Conservation (phyloP, 2,797 vertebrate genomes). For the Tapirus indicus region DNA sequence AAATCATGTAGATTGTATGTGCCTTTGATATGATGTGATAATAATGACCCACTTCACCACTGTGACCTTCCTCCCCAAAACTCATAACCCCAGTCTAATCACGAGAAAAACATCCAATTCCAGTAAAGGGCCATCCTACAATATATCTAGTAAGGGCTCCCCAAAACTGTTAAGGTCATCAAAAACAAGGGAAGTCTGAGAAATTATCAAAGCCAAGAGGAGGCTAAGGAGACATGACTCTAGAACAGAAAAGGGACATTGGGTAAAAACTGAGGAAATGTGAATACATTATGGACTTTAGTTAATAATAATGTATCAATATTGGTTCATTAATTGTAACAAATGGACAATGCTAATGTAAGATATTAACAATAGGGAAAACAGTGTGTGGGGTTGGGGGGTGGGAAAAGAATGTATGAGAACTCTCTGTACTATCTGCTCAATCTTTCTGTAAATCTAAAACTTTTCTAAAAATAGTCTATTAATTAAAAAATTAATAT, state of each 20-base stretch:
- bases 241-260: not conserved
- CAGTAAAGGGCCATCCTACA: not conserved
- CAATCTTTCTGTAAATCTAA: not conserved
- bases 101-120: not conserved
- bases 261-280: not conserved
- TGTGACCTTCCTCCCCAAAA: not conserved
- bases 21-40: not conserved
- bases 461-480: not conserved
- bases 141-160: not conserved
- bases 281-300: not conserved
- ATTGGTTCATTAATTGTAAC: not conserved
- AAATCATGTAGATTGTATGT: not conserved
- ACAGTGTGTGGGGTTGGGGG: not conserved
- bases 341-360: not conserved
- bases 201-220: not conserved
- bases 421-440: not conserved
- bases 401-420: not conserved
- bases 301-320: not conserved
- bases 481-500: slow-evolving; percentile 7
- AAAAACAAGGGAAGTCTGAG: not conserved
- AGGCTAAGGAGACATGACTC: not conserved
- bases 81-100: not conserved
- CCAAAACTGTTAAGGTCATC: not conserved
- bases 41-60: not conserved
- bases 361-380: not conserved